Conservation (phyloP, 2,113 vertebrate species). For the Jaculus jaculus region DNA sequence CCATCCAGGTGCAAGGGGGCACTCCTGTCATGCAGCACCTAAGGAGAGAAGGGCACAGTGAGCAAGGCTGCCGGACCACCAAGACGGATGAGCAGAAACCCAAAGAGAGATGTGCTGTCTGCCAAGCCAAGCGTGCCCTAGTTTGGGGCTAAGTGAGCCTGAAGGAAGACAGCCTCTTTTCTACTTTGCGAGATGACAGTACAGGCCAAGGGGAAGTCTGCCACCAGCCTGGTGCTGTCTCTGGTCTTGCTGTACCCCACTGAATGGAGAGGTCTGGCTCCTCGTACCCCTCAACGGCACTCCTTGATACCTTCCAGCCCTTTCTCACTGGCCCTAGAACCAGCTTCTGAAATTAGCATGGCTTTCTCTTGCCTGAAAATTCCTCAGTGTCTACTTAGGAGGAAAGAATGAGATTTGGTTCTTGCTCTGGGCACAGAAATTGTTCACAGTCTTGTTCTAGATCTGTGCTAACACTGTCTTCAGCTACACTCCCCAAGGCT, state of each 20-base stretch:
- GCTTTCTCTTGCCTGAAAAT: not conserved
- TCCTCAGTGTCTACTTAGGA: not conserved
- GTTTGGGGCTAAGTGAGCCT: too few relatives aligned
- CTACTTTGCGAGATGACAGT: not conserved
- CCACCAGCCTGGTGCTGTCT: not conserved
- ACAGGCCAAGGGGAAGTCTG: not conserved
- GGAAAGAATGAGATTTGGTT: not conserved
- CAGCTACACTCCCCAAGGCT: not conserved
- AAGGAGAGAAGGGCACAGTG: not conserved
- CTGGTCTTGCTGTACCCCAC: not conserved
- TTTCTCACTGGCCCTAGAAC: not conserved
- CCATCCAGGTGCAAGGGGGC: not conserved
- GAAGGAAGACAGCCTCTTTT: not conserved
- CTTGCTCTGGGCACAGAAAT: not conserved
- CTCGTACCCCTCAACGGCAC: not conserved
- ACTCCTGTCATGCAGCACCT: not conserved
- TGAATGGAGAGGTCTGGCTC: not conserved
- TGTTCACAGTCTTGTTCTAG: not conserved
- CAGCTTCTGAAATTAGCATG: not conserved
- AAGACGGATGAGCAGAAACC: not conserved
- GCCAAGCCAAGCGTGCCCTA: not conserved
- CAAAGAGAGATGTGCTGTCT: not conserved
- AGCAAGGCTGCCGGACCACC: not conserved
- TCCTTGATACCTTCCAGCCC: not conserved
- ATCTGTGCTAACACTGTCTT: not conserved